Evolutionary conservation across 2,113 vertebrate genomes (phyloP).

Genomic region (Apaloderma vittatum): DNA sequence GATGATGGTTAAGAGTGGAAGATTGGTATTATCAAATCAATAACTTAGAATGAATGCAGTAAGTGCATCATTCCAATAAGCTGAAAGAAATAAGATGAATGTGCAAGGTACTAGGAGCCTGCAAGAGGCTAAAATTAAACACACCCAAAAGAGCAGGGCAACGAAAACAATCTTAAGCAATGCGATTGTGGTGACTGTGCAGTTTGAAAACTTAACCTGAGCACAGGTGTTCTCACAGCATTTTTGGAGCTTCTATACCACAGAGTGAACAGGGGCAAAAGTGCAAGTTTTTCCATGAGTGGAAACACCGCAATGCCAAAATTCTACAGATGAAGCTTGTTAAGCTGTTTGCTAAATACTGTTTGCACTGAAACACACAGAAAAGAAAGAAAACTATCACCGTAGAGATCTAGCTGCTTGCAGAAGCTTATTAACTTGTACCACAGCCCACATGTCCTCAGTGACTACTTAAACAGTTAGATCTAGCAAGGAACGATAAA

Average conservation of each 20-base stretch:
- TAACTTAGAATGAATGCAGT: not conserved
- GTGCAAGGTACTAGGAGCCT: not conserved
- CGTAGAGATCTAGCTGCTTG: not conserved
- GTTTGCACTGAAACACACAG: not conserved
- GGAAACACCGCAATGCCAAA: not conserved
- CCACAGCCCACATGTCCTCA: not conserved
- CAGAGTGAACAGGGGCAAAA: not conserved
- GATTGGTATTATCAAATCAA: not conserved
- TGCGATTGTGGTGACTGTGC: not conserved
- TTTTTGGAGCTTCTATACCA: not conserved
- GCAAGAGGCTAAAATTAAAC: not conserved
- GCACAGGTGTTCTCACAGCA: accelerated
- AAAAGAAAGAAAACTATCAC: not conserved
- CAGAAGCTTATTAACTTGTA: not conserved
- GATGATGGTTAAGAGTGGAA: not conserved
- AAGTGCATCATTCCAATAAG: not conserved
- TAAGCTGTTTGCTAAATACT: slow-evolving; percentile 13
- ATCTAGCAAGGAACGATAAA: not conserved
- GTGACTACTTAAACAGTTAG: not conserved
- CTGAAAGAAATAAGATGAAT: not conserved
- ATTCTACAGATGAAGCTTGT: not conserved
- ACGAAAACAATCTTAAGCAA: not conserved
- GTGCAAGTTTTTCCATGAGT: not conserved
- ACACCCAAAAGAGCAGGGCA: not conserved
- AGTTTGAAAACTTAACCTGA: not conserved